Evolutionary conservation across 2,797 vertebrate species (phyloP), one percentile per base, ranked within the genome.

Genomic region (Halcyon leucocephala): DNA sequence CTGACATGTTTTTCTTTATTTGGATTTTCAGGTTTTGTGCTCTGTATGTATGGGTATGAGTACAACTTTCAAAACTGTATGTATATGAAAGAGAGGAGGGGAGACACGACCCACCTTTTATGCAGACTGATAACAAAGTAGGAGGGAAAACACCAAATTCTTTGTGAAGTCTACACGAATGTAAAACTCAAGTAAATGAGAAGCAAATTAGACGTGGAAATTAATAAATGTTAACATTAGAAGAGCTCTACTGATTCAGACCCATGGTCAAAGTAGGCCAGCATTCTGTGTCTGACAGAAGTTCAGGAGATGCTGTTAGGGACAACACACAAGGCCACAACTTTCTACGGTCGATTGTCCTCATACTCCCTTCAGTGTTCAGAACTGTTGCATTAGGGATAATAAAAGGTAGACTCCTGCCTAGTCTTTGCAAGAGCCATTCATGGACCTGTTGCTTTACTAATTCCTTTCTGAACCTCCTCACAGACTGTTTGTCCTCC

Each of bases 11-110:
- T 82, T 76, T 71, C 58, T 94, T 96, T 84, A 82, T 58, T 66
- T 76, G 66, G 54, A 90, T 95, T 97, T 97, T 92, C 71, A 91
- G n/a, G 76, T 93, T 83, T 73, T 65, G 29, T 71, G 20, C 21
- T 91, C n/a, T 80, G 17, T 48, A 58, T 61, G 4, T 52, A 74
- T 52, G 25, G 31, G 49, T 93, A 60, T 12, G 46, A 82, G 28
- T 25, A 33, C 60, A 96, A 54, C 60, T 95, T 95, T 74, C 89
- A 92, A 58, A 83, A 60, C 35, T n/a, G 2, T 55, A 46, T 46
- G 9, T 19, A 13, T 76, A 19, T 44, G 18, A 86, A 69, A 81
- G 42, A 86, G 14, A 79, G 22, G 9, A 76, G 25, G 79, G 25
- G 10, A 87, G 44, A 41, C 9, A 11, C 2, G 2, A 24, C 62